These are phyloP conservation scores for Indri indri DNA, from an alignment of 2,113 vertebrate genomes.

Conservation along the genomic window DNA sequence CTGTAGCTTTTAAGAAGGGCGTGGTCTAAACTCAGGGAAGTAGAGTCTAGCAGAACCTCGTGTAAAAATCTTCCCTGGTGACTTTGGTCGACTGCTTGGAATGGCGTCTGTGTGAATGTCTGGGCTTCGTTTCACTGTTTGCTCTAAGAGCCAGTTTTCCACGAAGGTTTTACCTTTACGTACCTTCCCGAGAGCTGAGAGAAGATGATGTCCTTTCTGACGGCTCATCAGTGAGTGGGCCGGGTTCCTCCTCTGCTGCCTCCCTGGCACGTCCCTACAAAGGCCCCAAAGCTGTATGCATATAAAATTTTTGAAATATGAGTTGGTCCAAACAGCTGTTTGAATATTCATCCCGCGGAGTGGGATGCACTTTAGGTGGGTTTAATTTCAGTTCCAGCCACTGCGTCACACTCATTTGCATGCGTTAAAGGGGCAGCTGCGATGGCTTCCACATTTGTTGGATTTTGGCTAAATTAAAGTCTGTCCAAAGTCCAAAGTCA, in stretches of 20 bases:
- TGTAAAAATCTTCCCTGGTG: neutral
- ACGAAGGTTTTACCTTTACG: neutral
- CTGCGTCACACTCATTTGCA: neutral
- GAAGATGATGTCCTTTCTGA: neutral
- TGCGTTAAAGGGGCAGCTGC: conserved; percentile 29
- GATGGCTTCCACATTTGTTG: neutral
- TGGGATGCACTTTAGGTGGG: neutral
- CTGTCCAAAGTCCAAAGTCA: neutral
- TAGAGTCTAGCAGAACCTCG: neutral
- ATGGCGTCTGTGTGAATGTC: fast-evolving
- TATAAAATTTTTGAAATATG: neutral
- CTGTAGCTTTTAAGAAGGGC: neutral
- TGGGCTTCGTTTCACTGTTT: neutral
- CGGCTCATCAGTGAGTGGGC: fast-evolving
- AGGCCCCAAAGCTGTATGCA: neutral
- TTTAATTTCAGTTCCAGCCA: conserved; percentile 27
- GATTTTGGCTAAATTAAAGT: neutral
- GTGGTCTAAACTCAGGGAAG: too few species aligned
- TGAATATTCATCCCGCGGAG: neutral
- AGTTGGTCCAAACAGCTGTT: conserved; percentile 28
- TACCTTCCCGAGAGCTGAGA: neutral
- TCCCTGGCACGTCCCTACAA: neutral
- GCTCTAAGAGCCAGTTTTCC: neutral
- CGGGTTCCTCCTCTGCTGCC: neutral
- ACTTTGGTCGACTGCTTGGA: neutral